Base-by-base conservation (phyloP, 2,888 invertebrate genomes). In the Tetropium fuscum region DNA sequence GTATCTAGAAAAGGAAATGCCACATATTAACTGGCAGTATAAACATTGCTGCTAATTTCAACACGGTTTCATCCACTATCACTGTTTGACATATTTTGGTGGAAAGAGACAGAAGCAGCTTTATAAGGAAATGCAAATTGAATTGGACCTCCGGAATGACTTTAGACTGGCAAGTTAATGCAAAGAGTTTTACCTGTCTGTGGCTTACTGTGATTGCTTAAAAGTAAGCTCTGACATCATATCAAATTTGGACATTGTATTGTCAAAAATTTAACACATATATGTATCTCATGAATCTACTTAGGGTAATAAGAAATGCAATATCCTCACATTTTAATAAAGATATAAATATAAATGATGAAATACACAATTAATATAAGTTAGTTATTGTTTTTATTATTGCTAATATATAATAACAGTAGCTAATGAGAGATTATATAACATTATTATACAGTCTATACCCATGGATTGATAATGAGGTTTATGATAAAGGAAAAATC, bases 131-230 rank as follows among this genome's bases (percentile, higher is more conserved):
- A 27, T n/a, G 16, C 13, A 27, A 18, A 44, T 27, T 49, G 38
- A 49, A 27, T 18, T 51, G 15, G 25, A 25, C 22, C 40, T 20
- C 30, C 48, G 18, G 36, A 16, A 36, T n/a, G 38, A 49, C 15
- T 10, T 18, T 4, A 25, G 51, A 56, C 41, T 60, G 56, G 38
- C 56, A 56, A 41, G 53, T 36, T 47, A 53, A 56, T 32, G 49
- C 51, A 45, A 40, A 34, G 48, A 44, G 45, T 40, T 48, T 20
- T 25, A 18, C 58, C 10, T 19, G 38, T 30, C 15, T 25, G 60
- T 56, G 60, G 56, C 47, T 53, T 47, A 60, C 55, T 56, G 56
- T 30, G 60, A 53, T 53, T 56, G 58, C 51, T 55, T 49, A 59
- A 57, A 59, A 55, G 49, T 55, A 60, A 55, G 30, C 51, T 30